Base-by-base conservation (phyloP, 1,140 invertebrate species). In the Sycobia sp. region DNA sequence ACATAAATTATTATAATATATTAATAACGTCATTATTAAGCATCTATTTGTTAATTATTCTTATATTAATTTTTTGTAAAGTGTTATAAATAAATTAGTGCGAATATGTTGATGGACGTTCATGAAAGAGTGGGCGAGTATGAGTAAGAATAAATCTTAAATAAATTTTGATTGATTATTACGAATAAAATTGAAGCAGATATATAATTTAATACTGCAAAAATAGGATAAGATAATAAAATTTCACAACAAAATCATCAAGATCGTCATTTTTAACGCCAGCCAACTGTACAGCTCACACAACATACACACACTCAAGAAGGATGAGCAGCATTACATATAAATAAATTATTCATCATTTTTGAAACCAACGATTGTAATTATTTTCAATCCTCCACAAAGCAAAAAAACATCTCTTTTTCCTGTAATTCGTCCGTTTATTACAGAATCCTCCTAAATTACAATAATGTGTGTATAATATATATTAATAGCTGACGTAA, bases 401-500 rank as follows among this genome's bases (percentile, higher is more conserved):
- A 60, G 20, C n/a, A 49, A 36, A 55, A 61, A 49, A 34, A 11
- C 11, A 32, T 7, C 29, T 32, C 4, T 32, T 32, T 4, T 32
- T 32, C 49, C 38, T 65, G 67, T 69, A 69, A 70, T 59, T 55
- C 13, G 16, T 51, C 44, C 62, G 51, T 66, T 70, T 70, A 66
- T 72, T 70, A 76, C 73, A 70, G 67, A 62, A 67, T 57, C 61
- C 67, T 70, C 72, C 60, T 68, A 50, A 68, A 70, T 68, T 70
- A 71, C 66, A 72, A 58, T 67, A 73, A 68, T 62, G 49, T 58
- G 43, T 66, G 23, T 56, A 38, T 36, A 65, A 63, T 74, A 70
- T 69, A 69, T 71, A 55, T 71, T 63, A 68, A 66, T 71, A 67
- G 66, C 62, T 69, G 62, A 71, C 57, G 68, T 74, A 73, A 73